Percentiles rank a stretch among this genome's conserved stretches.
phyloP scores from a whole-genome alignment of 2,113 vertebrate species.

The Talpa occidentalis region DNA sequence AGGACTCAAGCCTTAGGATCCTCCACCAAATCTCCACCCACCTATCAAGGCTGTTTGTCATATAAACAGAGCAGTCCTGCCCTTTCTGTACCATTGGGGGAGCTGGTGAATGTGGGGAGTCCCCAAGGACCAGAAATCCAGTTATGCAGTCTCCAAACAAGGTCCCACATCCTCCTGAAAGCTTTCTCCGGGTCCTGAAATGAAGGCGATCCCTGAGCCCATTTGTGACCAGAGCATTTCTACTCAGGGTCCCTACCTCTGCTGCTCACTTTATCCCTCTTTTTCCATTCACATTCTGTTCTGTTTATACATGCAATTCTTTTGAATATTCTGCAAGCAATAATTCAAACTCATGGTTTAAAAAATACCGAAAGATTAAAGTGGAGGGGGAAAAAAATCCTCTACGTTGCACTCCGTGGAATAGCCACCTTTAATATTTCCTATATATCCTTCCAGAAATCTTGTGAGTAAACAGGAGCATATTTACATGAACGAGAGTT shows the following conservation, averaged over 20 bases:
- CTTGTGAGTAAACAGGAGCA: background rate
- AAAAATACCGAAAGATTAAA: background rate
- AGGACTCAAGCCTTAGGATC: background rate
- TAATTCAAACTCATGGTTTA: conserved; percentile 22
- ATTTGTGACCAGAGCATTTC: background rate
- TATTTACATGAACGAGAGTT: background rate
- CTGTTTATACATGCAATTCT: background rate
- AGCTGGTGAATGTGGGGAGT: background rate
- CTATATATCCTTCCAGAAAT: background rate
- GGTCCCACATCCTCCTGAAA: background rate
- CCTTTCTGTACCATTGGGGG: background rate
- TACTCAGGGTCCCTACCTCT: background rate
- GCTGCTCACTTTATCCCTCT: background rate
- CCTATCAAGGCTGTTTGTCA: no score
- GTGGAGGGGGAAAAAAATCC: background rate
- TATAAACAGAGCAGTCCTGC: background rate
- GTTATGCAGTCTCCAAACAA: background rate
- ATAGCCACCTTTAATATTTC: background rate
- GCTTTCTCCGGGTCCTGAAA: background rate
- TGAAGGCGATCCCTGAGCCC: background rate
- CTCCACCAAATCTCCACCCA: background rate
- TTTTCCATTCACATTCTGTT: background rate
- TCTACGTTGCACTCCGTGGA: background rate
- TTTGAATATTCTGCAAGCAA: background rate
- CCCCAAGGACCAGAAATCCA: background rate